These are phyloP conservation scores for Dryobates pubescens DNA, from an alignment of 2,797 vertebrate species.

Conservation along the genomic window DNA sequence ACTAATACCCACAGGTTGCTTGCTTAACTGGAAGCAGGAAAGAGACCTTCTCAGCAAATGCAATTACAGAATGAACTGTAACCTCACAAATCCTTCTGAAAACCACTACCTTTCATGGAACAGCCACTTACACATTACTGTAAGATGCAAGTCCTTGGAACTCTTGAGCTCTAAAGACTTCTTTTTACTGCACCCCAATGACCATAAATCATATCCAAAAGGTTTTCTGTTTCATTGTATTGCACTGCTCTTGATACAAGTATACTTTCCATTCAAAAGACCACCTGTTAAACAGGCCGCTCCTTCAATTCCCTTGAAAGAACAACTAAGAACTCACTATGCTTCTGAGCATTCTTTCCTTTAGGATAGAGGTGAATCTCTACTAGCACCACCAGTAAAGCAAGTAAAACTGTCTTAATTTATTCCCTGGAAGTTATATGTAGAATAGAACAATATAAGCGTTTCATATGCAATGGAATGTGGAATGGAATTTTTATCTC, in stretches of 20 bases:
- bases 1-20: not conserved
- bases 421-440: not conserved
- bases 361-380: not conserved
- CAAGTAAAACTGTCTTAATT: not conserved
- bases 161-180: not conserved
- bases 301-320: not conserved
- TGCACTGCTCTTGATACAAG: too few relatives aligned
- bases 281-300: not conserved
- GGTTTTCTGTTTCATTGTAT: not conserved
- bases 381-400: not conserved
- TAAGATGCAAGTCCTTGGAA: not conserved
- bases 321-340: not conserved
- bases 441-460: not conserved
- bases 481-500: not conserved
- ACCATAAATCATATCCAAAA: not conserved
- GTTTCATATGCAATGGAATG: not conserved
- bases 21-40: not conserved
- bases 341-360: not conserved
- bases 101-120: not conserved
- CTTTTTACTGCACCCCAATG: accelerated
- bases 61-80: not conserved
- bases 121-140: not conserved
- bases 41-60: not conserved
- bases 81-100: not conserved
- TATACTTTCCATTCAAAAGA: not conserved